Conservation (phyloP, 2,113 vertebrate species). For the Cyanoramphus novaezelandiae region DNA sequence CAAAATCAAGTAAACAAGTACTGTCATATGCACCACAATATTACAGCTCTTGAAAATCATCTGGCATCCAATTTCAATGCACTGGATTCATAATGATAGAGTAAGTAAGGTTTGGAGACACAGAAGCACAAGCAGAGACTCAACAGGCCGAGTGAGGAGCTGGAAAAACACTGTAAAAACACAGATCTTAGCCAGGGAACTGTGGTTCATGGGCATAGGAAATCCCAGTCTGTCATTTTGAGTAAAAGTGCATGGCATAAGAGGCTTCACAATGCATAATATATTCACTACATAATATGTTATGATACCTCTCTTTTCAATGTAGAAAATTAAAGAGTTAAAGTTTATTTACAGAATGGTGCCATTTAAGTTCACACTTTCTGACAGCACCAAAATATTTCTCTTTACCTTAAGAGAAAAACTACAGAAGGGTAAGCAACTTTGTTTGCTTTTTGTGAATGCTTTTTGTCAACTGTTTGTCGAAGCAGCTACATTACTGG, state of each 20-base stretch:
- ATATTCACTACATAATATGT: background rate
- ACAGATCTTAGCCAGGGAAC: background rate
- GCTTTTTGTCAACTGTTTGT: background rate
- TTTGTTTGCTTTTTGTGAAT: background rate
- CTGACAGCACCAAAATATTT: background rate
- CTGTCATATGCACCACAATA: background rate
- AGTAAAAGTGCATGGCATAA: background rate
- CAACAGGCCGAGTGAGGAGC: background rate
- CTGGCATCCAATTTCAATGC: background rate
- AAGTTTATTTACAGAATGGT: background rate
- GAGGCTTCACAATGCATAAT: background rate
- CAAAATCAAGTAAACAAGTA: background rate
- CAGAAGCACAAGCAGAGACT: background rate
- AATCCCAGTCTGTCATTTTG: background rate
- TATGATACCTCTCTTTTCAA: background rate
- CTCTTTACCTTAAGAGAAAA: background rate
- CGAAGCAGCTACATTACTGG: background rate
- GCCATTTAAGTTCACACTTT: background rate
- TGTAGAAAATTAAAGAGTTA: background rate
- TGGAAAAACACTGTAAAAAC: background rate
- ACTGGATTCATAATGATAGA: background rate
- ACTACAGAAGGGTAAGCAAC: background rate
- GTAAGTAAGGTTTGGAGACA: constrained; percentile 51
- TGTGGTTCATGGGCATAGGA: background rate
- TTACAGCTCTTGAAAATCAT: background rate